A percentile compares a stretch with the other conserved stretches of the same genome.
Evolutionary conservation across 1,140 invertebrate genomes (phyloP).

Genomic region (Paraescarpia echinospica): DNA sequence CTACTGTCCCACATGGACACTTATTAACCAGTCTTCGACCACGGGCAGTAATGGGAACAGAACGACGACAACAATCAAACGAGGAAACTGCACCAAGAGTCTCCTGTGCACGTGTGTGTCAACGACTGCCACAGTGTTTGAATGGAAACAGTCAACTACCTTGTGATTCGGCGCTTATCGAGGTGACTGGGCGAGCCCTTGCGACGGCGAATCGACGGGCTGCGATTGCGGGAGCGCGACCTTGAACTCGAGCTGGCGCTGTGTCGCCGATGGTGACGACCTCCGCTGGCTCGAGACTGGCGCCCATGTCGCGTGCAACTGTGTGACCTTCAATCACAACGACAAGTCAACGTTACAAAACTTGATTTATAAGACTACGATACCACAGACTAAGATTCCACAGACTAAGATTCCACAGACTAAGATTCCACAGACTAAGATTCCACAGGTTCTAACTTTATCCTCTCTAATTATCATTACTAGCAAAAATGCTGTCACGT

Average conservation of each 20-base stretch:
- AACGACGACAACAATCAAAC: not conserved
- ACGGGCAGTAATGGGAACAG: not conserved
- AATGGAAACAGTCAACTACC: conserved; percentile 62
- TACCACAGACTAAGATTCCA: too few species aligned
- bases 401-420: too few species aligned
- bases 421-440: too few species aligned
- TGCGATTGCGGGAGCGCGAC: conserved; percentile 43
- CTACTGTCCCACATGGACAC: not conserved
- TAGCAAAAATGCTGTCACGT: too few species aligned
- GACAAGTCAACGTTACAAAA: not conserved
- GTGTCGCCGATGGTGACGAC: not conserved
- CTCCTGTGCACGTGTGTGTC: not conserved
- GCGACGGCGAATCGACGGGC: conserved; percentile 78
- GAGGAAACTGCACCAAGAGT: not conserved
- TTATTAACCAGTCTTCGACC: not conserved
- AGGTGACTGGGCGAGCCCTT: conserved; percentile 88
- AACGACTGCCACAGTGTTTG: not conserved
- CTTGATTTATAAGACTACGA: too few species aligned
- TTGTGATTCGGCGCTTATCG: conserved; percentile 85
- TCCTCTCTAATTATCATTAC: too few species aligned
- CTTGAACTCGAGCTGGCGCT: conserved; percentile 34
- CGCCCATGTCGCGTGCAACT: not conserved
- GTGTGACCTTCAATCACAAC: not conserved
- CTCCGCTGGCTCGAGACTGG: not conserved
- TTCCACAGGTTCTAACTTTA: too few species aligned